Evolutionary conservation across 1,140 invertebrate genomes (phyloP).

Genomic region (Reticulitermes speratus): DNA sequence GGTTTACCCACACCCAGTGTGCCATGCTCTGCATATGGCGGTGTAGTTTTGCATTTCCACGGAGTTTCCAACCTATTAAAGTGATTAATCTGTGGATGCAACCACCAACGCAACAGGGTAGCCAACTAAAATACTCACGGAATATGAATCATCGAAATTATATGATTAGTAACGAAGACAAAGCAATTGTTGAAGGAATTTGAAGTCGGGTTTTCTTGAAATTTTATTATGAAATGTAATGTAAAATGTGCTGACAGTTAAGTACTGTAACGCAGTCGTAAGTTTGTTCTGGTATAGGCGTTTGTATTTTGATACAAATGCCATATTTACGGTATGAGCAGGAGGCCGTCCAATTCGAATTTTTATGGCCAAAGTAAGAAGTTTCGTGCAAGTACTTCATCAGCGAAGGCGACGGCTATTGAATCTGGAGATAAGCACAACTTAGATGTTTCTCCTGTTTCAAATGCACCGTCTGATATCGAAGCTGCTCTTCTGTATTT

Average conservation of each 20-base stretch:
- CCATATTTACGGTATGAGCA: conserved; percentile 5
- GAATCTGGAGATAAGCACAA: background rate
- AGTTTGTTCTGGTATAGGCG: too few relatives aligned
- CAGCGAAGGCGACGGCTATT: background rate
- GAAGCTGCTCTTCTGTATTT: conserved; percentile 31
- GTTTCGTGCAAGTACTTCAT: background rate
- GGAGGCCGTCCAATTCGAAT: background rate
- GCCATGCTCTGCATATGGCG: background rate
- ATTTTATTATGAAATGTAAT: background rate
- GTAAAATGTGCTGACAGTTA: background rate
- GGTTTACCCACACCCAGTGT: too few relatives aligned
- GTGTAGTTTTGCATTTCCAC: background rate
- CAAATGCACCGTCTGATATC: background rate
- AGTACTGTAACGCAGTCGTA: too few relatives aligned
- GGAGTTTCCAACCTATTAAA: background rate
- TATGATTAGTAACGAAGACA: too few relatives aligned
- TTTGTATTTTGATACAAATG: too few relatives aligned
- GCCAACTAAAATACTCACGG: background rate
- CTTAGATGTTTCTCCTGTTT: background rate
- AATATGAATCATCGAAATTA: too few relatives aligned
- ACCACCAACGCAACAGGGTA: background rate
- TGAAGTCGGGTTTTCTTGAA: too few relatives aligned
- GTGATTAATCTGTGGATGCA: too few relatives aligned
- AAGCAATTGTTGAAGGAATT: too few relatives aligned
- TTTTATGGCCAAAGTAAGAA: conserved; percentile 26